Conservation (phyloP, 2,888 invertebrate genomes). For the Cyrtodaria siliqua region DNA sequence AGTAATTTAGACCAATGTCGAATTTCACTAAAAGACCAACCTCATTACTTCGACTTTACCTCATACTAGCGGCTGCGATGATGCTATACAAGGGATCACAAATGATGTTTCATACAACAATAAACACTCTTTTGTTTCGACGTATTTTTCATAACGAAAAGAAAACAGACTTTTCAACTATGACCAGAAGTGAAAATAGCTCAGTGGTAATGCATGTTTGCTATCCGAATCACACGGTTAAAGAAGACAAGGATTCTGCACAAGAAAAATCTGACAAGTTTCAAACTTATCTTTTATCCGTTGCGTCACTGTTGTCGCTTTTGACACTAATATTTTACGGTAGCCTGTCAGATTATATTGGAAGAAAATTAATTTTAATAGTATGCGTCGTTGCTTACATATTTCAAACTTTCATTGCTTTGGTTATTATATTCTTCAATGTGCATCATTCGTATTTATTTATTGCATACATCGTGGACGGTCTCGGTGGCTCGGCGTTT, state of each 20-base stretch:
- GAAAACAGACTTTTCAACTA: slow-evolving; percentile 2
- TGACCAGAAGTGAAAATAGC: neutral
- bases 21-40: too few relatives aligned
- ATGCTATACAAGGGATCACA: slow-evolving; percentile 21
- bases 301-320: slow-evolving; percentile 15
- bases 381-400: slow-evolving; percentile 1
- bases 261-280: slow-evolving; percentile 18
- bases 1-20: too few relatives aligned
- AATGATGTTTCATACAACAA: slow-evolving; percentile 16
- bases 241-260: slow-evolving; percentile 17
- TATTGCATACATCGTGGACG: slow-evolving; percentile 15
- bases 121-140: slow-evolving; percentile 8
- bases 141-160: slow-evolving; percentile 1
- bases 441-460: neutral
- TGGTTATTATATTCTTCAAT: slow-evolving; percentile 1
- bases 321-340: slow-evolving; percentile 21
- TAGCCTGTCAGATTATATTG: slow-evolving; percentile 9
- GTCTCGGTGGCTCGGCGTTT: slow-evolving; percentile 21
- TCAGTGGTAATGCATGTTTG: slow-evolving; percentile 8
- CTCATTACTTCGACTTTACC: slow-evolving; percentile 1
- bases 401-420: slow-evolving; percentile 4
- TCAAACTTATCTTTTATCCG: slow-evolving; percentile 18
- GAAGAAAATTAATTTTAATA: slow-evolving; percentile 20
- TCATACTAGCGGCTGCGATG: slow-evolving; percentile 8
- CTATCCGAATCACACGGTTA: slow-evolving; percentile 20